Base-by-base conservation (phyloP, 2,888 invertebrate species). In the Apamea sordens region DNA sequence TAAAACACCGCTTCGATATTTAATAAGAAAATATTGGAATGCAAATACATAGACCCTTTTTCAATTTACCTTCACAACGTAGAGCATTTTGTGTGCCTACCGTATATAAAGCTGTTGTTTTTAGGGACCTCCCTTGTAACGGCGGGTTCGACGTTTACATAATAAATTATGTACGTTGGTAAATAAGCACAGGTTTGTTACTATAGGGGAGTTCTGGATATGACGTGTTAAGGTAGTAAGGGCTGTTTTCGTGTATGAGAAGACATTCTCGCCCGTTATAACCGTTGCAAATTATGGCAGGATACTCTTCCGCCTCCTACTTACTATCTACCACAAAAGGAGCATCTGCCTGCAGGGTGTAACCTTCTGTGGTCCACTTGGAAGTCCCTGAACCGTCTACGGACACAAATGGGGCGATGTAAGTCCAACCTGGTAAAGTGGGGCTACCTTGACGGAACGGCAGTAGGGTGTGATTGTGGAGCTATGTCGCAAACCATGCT, bases 31-130 rank as follows among this genome's bases (percentile, higher is more conserved):
- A 84, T 84, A 82, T 85, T 82, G 74, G 59, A 83, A 87, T 87
- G 84, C 75, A 88, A 89, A 89, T 83, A 89, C 65, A 82, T 68
- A 84, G 80, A 81, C 76, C 82, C 76, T 79, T 84, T 87, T 90
- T 87, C 89, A 90, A 89, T 88, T 90, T 90, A 82, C 87, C 78
- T 85, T 67, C 59, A 28, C 13, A 81, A 70, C 41, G 70, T 44
- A 53, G 11, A 61, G 74, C 15, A 53, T 79, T 82, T 84, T 85
- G 71, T 86, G 8, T 77, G 65, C 64, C 69, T 61, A 65, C 73
- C 36, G 15, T 80, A 28, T 69, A 80, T 68, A 77, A 68, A 79
- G 76, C 76, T 53, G 67, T 86, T 88, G 82, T 84, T 86, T 85
- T 80, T 79, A 71, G 71, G 79, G 77, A 75, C 73, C 53, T 69